Evolutionary conservation across 1,140 invertebrate species (phyloP).

Genomic region (Coptotermes formosanus): DNA sequence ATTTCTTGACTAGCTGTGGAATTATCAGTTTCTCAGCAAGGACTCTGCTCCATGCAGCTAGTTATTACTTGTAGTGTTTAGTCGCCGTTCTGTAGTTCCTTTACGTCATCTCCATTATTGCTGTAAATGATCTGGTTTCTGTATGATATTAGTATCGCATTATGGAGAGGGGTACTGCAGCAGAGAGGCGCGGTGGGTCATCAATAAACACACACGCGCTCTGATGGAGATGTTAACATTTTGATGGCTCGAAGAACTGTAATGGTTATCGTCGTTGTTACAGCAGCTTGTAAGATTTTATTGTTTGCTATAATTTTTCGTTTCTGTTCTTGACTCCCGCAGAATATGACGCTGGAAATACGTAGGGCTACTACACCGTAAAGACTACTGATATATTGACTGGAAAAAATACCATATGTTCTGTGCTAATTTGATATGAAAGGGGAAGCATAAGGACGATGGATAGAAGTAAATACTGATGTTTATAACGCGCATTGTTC

Average conservation of each 20-base stretch:
- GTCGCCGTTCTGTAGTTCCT: background rate
- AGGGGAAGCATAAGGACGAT: too few species aligned
- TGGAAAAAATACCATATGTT: background rate
- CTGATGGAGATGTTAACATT: slow-evolving; percentile 8
- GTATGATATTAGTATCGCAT: background rate
- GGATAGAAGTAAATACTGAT: too few species aligned
- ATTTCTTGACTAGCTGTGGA: too few species aligned
- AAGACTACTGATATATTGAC: background rate
- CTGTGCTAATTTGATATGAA: too few species aligned
- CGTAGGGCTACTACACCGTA: background rate
- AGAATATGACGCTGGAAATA: background rate
- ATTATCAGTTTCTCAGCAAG: too few species aligned
- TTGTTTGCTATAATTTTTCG: slow-evolving; percentile 8
- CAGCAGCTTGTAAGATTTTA: slow-evolving; percentile 13
- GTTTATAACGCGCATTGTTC: too few species aligned
- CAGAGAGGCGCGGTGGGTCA: background rate
- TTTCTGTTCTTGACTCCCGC: background rate
- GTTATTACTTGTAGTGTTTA: too few species aligned
- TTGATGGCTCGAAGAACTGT: background rate
- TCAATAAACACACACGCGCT: background rate
- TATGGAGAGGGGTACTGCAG: background rate
- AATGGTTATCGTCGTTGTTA: background rate
- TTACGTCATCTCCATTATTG: background rate
- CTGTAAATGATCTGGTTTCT: background rate
- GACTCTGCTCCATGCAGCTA: too few species aligned